Percentiles rank a stretch among this genome's conserved stretches.
These are phyloP conservation scores for Microtus ochrogaster DNA, from an alignment of 2,113 vertebrate species.

Conservation along the genomic window DNA sequence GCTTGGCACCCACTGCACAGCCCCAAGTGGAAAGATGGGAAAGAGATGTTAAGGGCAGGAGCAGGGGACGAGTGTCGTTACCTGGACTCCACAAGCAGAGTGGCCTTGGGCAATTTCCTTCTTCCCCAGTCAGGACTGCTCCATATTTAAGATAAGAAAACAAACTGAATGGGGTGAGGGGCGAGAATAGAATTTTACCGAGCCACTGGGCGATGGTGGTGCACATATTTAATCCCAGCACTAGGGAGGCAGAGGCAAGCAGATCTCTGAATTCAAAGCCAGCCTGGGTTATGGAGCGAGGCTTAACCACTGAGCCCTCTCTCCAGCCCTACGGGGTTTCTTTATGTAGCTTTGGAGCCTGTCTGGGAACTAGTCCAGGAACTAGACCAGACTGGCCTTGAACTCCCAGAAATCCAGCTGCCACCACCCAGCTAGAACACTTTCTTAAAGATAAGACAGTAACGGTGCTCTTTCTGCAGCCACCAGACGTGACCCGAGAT, in stretches of 20 bases:
- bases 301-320: too few species aligned
- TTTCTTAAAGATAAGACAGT: not conserved
- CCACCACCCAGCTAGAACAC: too few species aligned
- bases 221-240: too few species aligned
- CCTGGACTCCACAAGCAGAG: not conserved
- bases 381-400: too few species aligned
- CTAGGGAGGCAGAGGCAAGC: too few species aligned
- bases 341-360: too few species aligned
- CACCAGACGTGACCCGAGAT: rapidly evolving
- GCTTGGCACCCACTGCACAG: not conserved
- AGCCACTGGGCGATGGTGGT: not conserved
- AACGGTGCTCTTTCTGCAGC: too few species aligned
- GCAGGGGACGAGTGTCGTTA: not conserved
- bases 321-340: too few species aligned
- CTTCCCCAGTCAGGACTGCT: not conserved
- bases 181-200: not conserved
- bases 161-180: not conserved
- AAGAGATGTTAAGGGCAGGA: rapidly evolving
- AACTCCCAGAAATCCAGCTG: too few species aligned
- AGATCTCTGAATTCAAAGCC: too few species aligned
- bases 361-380: too few species aligned
- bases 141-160: not conserved
- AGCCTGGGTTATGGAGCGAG: too few species aligned
- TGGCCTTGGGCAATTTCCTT: not conserved
- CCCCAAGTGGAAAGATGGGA: not conserved